Base-by-base conservation (phyloP, 2,113 vertebrate genomes). In the Rhadina sibilatrix region DNA sequence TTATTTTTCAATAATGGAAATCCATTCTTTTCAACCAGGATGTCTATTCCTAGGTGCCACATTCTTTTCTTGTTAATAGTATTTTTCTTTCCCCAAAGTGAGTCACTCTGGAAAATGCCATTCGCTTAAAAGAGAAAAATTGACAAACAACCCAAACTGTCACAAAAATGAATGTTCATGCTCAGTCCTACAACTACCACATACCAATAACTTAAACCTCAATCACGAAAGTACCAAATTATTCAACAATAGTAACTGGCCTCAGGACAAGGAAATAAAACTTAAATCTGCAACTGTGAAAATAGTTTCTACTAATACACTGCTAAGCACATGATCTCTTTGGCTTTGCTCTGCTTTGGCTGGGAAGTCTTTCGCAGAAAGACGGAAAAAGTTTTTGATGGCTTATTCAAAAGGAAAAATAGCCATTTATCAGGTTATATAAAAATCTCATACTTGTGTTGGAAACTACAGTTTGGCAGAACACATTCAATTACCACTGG, bases 371-470 rank as follows among this genome's bases (percentile, higher is more conserved):
- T 97, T 95, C 47, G 22, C 74, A 94, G 93, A 93, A 96, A 93
- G 94, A 94, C 31, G 88, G 87, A 93, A 96, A 97, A 97, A 96
- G 97, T 97, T 97, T 97, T 95, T 96, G 96, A 97, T 97, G 96
- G 97, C 96, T 96, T 95, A 65, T 96, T 97, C 94, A 87, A 97
- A 96, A 95, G 97, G 97, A 98, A 98, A 98, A 98, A 95, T 52
- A 94, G 88, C 75, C 92, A 97, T 97, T 94, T 97, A 97, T 98
- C 97, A 97, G 94, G 95, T 96, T 96, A 97, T 94, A 92, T 94
- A 94, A 97, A 97, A 96, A 89, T 85, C 95, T 96, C 82, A 85
- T 74, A 91, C 83, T 97, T 94, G 92, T 91, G 90, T 96, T 94
- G 96, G 97, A 97, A 98, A 97, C 90, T 79, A 21, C 81, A 94